Conservation (phyloP, 2,888 invertebrate species). For the Athalia cordata region DNA sequence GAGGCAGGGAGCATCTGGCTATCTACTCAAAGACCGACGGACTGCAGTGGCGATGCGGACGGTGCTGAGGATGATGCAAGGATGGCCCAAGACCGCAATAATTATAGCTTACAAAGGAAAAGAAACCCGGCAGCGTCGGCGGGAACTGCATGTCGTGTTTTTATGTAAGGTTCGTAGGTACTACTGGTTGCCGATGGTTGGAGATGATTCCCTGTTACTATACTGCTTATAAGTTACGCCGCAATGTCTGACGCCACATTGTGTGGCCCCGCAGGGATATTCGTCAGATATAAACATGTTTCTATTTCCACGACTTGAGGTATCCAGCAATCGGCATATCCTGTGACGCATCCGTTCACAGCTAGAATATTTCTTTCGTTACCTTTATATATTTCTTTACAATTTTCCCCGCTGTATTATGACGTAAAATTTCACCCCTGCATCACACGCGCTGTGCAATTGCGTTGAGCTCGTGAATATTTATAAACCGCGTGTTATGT, state of each 20-base stretch:
- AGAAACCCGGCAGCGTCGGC: constrained; percentile 40
- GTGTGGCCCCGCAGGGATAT: constrained; percentile 41
- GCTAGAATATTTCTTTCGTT: constrained; percentile 18
- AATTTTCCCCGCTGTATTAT: neutral
- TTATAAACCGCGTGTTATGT: neutral
- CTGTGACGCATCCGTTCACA: constrained; percentile 13
- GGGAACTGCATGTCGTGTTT: constrained; percentile 33
- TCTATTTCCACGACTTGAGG: constrained; percentile 37
- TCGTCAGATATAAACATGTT: constrained; percentile 44
- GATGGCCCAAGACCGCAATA: constrained; percentile 42
- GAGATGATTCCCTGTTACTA: neutral
- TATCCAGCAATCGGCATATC: constrained; percentile 27
- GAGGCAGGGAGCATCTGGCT: constrained; percentile 20
- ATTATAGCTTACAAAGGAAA: constrained; percentile 40
- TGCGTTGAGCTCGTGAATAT: constrained; percentile 18
- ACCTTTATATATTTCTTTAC: neutral
- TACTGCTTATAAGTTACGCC: constrained; percentile 31
- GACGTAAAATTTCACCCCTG: neutral
- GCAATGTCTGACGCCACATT: constrained; percentile 25
- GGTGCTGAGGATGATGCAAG: constrained; percentile 37
- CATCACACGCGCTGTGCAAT: neutral
- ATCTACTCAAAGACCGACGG: constrained; percentile 15
- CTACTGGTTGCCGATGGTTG: constrained; percentile 17
- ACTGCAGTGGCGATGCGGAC: constrained; percentile 17
- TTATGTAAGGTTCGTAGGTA: constrained; percentile 36